Percentiles rank a stretch among this genome's conserved stretches.
Evolutionary conservation across 1,140 invertebrate species (phyloP).

Genomic region (Druon quercuslanigerum): DNA sequence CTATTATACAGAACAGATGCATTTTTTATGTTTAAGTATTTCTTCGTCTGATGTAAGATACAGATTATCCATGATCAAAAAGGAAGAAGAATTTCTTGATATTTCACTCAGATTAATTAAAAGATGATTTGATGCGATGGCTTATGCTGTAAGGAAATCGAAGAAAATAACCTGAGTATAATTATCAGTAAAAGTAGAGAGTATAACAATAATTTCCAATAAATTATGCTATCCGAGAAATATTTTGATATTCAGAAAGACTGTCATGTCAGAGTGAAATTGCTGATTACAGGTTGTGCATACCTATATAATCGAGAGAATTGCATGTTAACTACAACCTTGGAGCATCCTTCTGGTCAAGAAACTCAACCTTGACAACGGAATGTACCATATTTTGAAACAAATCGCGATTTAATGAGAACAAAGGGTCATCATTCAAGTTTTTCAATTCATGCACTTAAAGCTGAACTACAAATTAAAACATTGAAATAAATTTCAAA

Average conservation of each 20-base stretch:
- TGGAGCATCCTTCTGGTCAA: constrained; percentile 1
- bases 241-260: background rate
- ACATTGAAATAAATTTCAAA: too few species aligned
- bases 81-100: too few species aligned
- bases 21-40: too few species aligned
- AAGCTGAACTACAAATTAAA: too few species aligned
- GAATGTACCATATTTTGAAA: constrained; percentile 26
- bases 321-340: background rate
- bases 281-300: background rate
- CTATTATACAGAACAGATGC: too few species aligned
- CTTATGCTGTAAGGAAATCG: too few species aligned
- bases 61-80: too few species aligned
- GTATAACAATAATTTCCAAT: background rate
- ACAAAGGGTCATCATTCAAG: background rate
- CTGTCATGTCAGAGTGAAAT: background rate
- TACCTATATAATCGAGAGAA: background rate
- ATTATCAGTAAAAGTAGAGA: too few species aligned
- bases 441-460: background rate
- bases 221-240: background rate
- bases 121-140: too few species aligned
- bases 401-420: background rate
- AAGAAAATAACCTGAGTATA: too few species aligned
- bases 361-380: constrained; percentile 16
- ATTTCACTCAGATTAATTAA: too few species aligned
- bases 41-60: too few species aligned